Base-by-base conservation (phyloP, 2,888 invertebrate species). In the Chloroclysta siterata region DNA sequence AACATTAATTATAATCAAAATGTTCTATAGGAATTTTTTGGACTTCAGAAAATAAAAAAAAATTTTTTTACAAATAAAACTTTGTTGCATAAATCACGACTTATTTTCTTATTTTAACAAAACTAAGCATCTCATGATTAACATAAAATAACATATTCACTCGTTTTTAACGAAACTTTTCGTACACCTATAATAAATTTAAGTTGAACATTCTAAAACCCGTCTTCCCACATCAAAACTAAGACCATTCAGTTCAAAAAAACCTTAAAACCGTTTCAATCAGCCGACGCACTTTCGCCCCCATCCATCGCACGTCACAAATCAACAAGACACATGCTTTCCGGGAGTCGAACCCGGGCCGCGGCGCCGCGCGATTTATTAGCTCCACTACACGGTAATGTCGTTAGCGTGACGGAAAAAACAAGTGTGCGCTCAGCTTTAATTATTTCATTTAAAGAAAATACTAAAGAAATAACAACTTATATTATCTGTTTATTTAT, bases 241-340 rank as follows among this genome's bases (percentile, higher is more conserved):
- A 58, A 50, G 47, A 60, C 10, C 28, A 53, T 10, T 50, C 15
- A 29, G 15, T 22, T 47, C 22, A 14, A 55, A 44, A 53, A 53
- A 39, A 52, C 48, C 51, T 61, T 44, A 60, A 56, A 66, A 57
- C 60, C 52, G 57, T 61, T 58, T 61, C 66, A 70, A 61, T 66
- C 67, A 70, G 47, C 63, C 61, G 22, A 44, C 60, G 42, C 47
- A 51, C 61, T 60, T 47, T 56, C 79, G 82, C 78, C 85, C 85
- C 87, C 84, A 84, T 88, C 89, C 82, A 83, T 76, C 76, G 65
- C 81, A 83, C 85, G 82, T 88, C 90, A 88, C 91, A 90, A 90
- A 91, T 90, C 90, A 90, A 78, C 83, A 85, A 89, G 90, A 90
- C 87, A 81, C 85, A 91, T 88, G 89, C 78, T 83, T 90, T 90